phyloP scores from a whole-genome alignment of 1,140 invertebrate species.

The Macrostomum lignano region DNA sequence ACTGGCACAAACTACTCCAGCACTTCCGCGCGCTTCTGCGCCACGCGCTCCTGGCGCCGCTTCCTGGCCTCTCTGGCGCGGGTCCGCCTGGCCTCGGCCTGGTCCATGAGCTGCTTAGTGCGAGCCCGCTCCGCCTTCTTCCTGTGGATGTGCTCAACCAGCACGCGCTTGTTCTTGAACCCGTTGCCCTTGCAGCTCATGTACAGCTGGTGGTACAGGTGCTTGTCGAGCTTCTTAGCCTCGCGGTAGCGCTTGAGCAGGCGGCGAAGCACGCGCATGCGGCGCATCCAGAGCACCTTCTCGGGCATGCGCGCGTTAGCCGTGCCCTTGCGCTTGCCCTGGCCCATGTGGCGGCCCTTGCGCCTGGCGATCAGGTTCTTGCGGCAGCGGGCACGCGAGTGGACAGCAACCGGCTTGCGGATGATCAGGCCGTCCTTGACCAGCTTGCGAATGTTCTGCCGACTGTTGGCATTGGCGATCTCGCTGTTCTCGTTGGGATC shows the following conservation, averaged over 20 bases:
- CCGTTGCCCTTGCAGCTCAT: constrained; percentile 94
- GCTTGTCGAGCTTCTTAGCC: constrained; percentile 91
- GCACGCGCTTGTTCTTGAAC: constrained; percentile 95
- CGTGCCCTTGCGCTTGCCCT: constrained; percentile 80
- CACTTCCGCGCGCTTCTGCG: constrained; percentile 72
- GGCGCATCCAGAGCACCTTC: constrained; percentile 90
- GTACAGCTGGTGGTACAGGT: constrained; percentile 72
- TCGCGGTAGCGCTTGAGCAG: constrained; percentile 83
- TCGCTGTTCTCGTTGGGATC: constrained; percentile 99
- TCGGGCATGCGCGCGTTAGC: constrained; percentile 93
- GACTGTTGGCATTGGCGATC: constrained; percentile 92
- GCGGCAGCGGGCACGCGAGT: constrained; percentile 75
- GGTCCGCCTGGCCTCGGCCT: constrained; percentile 71
- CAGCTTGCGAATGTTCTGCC: constrained; percentile 89
- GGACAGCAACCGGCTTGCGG: constrained; percentile 89
- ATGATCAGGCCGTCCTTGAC: constrained; percentile 99
- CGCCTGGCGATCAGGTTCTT: constrained; percentile 66
- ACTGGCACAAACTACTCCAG: too few relatives aligned
- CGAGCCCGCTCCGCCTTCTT: constrained; percentile 96
- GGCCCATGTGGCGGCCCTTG: constrained; percentile 90
- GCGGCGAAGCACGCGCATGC: constrained; percentile 75
- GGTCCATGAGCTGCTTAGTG: constrained; percentile 73
- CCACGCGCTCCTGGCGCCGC: constrained; percentile 67
- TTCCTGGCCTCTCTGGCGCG: constrained; percentile 83
- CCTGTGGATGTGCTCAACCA: constrained; percentile 99